phyloP scores from a whole-genome alignment of 1,140 invertebrate genomes.

The Calephelis virginiensis region DNA sequence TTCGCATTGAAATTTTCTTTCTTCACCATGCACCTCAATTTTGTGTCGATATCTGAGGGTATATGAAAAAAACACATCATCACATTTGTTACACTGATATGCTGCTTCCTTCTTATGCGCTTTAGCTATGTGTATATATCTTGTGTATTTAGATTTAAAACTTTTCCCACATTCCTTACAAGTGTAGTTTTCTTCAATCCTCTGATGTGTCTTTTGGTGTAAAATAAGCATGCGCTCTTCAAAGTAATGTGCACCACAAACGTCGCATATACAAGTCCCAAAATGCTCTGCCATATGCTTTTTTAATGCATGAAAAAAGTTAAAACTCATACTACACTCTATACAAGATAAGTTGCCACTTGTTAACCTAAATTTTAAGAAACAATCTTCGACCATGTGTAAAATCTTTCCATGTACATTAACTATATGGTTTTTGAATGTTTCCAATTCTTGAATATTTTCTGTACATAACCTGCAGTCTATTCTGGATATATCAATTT shows the following conservation, averaged over 20 bases:
- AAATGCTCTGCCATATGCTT: slow-evolving; percentile 70
- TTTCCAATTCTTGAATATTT: slow-evolving; percentile 43
- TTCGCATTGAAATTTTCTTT: slow-evolving; percentile 53
- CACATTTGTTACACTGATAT: slow-evolving; percentile 61
- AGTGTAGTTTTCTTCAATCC: slow-evolving; percentile 39
- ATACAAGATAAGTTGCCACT: slow-evolving; percentile 40
- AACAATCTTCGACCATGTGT: slow-evolving; percentile 38
- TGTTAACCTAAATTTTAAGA: slow-evolving; percentile 53
- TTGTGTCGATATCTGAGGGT: slow-evolving; percentile 57
- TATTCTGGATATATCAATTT: slow-evolving; percentile 53
- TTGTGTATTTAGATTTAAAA: slow-evolving; percentile 62
- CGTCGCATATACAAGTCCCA: slow-evolving; percentile 59
- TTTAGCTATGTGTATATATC: slow-evolving; percentile 52
- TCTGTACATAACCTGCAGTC: slow-evolving; percentile 57
- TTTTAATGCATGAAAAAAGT: slow-evolving; percentile 62
- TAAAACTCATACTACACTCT: slow-evolving; percentile 44
- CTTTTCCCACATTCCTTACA: slow-evolving; percentile 63
- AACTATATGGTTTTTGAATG: slow-evolving; percentile 47
- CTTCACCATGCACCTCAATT: slow-evolving; percentile 56
- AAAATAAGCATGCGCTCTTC: slow-evolving; percentile 58
- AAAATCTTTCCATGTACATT: slow-evolving; percentile 39
- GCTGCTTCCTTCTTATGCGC: slow-evolving; percentile 59
- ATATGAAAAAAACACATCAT: slow-evolving; percentile 57
- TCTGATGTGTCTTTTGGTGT: slow-evolving; percentile 56
- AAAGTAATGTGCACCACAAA: slow-evolving; percentile 66